A percentile compares a stretch with the other conserved stretches of the same genome.
phyloP scores from a whole-genome alignment of 2,888 invertebrate genomes.

The Nomada ferruginata region DNA sequence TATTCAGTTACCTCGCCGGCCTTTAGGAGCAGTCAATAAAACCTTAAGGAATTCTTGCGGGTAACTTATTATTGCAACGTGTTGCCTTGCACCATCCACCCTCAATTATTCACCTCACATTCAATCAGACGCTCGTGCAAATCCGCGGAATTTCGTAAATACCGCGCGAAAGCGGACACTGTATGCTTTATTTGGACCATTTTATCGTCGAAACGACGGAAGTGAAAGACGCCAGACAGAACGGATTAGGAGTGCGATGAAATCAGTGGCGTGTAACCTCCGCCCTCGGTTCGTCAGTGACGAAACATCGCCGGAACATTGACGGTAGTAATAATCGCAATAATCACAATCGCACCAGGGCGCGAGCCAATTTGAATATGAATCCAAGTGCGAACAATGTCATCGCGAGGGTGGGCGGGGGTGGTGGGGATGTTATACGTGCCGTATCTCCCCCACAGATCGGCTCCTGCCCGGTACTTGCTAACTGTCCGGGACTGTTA shows the following conservation, averaged over 20 bases:
- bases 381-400: conserved; percentile 84
- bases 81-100: no score
- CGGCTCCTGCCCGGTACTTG: conserved; percentile 80
- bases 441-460: conserved; percentile 83
- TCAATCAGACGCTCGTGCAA: not conserved
- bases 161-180: not conserved
- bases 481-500: conserved; percentile 81
- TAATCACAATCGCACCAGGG: conserved; percentile 81
- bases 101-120: no score
- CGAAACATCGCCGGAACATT: conserved; percentile 76
- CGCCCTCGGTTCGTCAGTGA: conserved; percentile 16
- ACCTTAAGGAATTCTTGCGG: no score
- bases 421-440: conserved; percentile 74
- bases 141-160: not conserved
- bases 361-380: conserved; percentile 83
- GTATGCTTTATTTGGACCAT: not conserved
- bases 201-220: not conserved
- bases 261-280: conserved; percentile 56
- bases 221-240: not conserved
- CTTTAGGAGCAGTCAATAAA: no score
- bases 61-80: no score
- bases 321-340: conserved; percentile 81
- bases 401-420: conserved; percentile 75
- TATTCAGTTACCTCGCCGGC: not conserved
- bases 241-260: conserved; percentile 53